Conservation (phyloP, 2,797 vertebrate genomes). For the Ctenopoma kingsleyae region DNA sequence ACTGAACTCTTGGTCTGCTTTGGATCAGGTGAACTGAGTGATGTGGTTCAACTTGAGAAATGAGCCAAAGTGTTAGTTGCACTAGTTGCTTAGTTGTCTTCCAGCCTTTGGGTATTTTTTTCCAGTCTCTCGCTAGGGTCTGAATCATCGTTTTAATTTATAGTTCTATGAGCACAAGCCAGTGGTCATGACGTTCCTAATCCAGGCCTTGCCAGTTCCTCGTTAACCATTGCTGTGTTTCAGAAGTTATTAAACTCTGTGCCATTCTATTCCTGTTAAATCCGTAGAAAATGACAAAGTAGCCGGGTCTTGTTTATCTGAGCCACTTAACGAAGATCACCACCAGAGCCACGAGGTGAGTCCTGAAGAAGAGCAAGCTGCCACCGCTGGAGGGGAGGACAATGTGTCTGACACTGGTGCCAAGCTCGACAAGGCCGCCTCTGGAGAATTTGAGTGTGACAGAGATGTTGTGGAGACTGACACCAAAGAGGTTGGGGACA, state of each 20-base stretch:
- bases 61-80: constrained; percentile 55
- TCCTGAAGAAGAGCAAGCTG: constrained; percentile 90
- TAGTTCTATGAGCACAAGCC: constrained; percentile 86
- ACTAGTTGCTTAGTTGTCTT: constrained; percentile 72
- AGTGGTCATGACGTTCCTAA: constrained; percentile 86
- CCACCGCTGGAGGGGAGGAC: constrained; percentile 90
- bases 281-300: constrained; percentile 99
- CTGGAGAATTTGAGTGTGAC: constrained; percentile 87
- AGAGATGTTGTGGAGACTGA: constrained; percentile 87
- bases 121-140: constrained; percentile 88
- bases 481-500: constrained; percentile 83
- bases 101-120: constrained; percentile 78
- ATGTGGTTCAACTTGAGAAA: constrained; percentile 67
- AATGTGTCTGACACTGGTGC: constrained; percentile 84
- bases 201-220: constrained; percentile 94
- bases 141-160: constrained; percentile 85
- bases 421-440: constrained; percentile 85
- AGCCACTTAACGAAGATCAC: constrained; percentile 94
- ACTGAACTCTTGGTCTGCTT: constrained; percentile 75
- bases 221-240: constrained; percentile 96
- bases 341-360: constrained; percentile 88
- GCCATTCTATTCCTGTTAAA: constrained; percentile 99
- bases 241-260: constrained; percentile 99
- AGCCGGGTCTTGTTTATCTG: constrained; percentile 99
- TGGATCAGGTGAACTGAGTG: constrained; percentile 82